phyloP scores from a whole-genome alignment of 2,797 vertebrate species.

The Sebastes elongatus region DNA sequence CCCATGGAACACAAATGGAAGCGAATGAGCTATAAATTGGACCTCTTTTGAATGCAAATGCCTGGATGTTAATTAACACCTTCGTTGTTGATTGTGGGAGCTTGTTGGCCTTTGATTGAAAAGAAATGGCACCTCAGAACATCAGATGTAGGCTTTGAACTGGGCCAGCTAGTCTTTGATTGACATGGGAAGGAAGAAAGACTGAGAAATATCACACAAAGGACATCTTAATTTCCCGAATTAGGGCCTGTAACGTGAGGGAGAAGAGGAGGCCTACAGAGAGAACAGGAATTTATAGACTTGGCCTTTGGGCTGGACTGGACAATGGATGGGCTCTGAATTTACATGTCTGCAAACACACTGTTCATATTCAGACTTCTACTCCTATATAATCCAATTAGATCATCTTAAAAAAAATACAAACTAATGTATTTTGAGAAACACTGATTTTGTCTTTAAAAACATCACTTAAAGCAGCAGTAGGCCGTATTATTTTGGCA shows the following conservation, averaged over 20 bases:
- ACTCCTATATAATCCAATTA: background rate
- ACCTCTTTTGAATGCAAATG: constrained; percentile 81
- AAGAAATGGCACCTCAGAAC: constrained; percentile 78
- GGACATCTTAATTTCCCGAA: constrained; percentile 75
- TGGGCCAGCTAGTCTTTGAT: constrained; percentile 71
- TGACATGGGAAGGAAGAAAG: constrained; percentile 81
- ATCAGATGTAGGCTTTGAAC: constrained; percentile 80
- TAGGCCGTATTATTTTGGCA: too few species aligned
- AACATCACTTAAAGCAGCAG: too few species aligned
- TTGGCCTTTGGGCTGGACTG: constrained; percentile 58
- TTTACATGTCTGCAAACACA: constrained; percentile 61
- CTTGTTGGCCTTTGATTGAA: constrained; percentile 81
- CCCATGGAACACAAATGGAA: constrained; percentile 75
- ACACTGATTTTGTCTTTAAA: background rate
- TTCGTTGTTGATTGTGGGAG: constrained; percentile 83
- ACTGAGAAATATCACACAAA: constrained; percentile 83
- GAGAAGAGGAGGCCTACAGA: constrained; percentile 9
- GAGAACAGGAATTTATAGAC: constrained; percentile 16
- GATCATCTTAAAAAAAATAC: background rate
- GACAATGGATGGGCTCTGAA: constrained; percentile 47
- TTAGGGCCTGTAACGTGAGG: constrained; percentile 73
- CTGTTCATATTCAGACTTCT: background rate
- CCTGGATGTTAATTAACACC: constrained; percentile 85
- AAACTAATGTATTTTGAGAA: background rate
- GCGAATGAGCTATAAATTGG: constrained; percentile 76